Base-by-base conservation (phyloP, 2,113 vertebrate species). In the Gnathonemus echidnorhynchus region DNA sequence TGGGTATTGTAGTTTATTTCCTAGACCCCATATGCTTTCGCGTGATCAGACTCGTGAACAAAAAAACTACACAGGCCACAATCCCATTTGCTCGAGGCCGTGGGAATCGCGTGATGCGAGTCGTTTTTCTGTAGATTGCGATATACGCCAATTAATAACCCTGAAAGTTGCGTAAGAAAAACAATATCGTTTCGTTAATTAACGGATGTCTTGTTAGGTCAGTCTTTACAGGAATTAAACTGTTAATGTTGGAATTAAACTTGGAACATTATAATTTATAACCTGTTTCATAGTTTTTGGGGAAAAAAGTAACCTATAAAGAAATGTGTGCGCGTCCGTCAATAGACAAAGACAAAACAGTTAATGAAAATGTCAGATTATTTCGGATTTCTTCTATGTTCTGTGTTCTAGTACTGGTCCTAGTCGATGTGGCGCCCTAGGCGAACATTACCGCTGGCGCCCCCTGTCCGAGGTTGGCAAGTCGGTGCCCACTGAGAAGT, bases 1-100 rank as follows among this genome's bases (percentile, higher is more conserved):
- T 94, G 95, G 95, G 93, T 90, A 4, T 52, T 95, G 95, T 94
- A 95, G 93, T 96, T 91, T 46, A 27, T 0, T 4, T 1, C 15
- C 5, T 49, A 6, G 9, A 2, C 3, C 3, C 21, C n/a, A 3
- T 9, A 9, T 0, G 1, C 0, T 0, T 0, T 2, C 4, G 8
- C 7, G 0, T 19, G 1, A 77, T 0, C 7, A 17, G 2, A 1
- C 24, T 1, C 2, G 0, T 3, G 24, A 6, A 2, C 0, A 2
- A n/a, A 1, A 1, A 49, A 91, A 95, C 95, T 94, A 92, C 95
- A 95, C 3, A n/a, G 91, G 86, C 95, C 94, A 94, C 21, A 86
- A 74, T 88, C 2, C 92, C 1, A 53, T 70, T 1, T 42, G 0
- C 1, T 27, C 3, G 0, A 27, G 2, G 17, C 89, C 74, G 45